Percentiles rank a stretch among this genome's conserved stretches.
phyloP scores from a whole-genome alignment of 2,113 vertebrate genomes.

The Centropristis striata region DNA sequence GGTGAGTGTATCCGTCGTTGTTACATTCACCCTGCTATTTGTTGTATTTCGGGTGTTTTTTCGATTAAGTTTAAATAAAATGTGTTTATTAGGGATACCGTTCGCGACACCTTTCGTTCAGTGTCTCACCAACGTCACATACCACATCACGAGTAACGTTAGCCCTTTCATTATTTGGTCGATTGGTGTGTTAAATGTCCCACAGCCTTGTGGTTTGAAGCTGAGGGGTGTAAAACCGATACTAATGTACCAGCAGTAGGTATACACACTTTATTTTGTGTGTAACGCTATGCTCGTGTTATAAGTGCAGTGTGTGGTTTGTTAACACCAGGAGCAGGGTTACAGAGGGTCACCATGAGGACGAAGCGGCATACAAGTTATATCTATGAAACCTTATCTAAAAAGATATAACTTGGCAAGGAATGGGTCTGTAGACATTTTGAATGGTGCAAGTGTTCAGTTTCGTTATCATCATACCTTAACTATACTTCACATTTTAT shows the following conservation, averaged over 20 bases:
- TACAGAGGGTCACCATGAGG: background rate
- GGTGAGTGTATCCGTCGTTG: conserved; percentile 63
- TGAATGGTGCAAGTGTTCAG: background rate
- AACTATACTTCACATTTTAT: background rate
- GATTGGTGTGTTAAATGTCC: no score
- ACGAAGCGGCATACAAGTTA: no score
- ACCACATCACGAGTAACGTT: background rate
- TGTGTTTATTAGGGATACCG: background rate
- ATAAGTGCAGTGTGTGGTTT: no score
- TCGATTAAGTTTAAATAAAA: no score
- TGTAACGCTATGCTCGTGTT: background rate
- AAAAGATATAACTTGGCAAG: background rate
- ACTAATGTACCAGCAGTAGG: background rate
- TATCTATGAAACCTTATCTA: background rate
- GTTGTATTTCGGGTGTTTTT: background rate
- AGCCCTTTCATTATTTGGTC: no score
- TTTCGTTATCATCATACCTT: background rate
- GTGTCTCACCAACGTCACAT: no score
- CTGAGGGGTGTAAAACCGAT: background rate
- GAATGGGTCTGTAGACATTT: background rate
- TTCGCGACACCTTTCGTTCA: background rate
- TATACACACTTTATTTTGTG: no score
- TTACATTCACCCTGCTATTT: accelerated
- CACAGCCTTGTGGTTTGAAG: background rate
- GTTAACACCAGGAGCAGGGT: background rate